Evolutionary conservation across 2,888 invertebrate species (phyloP), one percentile per base, ranked within the genome.

Genomic region (Drosophila affinis): DNA sequence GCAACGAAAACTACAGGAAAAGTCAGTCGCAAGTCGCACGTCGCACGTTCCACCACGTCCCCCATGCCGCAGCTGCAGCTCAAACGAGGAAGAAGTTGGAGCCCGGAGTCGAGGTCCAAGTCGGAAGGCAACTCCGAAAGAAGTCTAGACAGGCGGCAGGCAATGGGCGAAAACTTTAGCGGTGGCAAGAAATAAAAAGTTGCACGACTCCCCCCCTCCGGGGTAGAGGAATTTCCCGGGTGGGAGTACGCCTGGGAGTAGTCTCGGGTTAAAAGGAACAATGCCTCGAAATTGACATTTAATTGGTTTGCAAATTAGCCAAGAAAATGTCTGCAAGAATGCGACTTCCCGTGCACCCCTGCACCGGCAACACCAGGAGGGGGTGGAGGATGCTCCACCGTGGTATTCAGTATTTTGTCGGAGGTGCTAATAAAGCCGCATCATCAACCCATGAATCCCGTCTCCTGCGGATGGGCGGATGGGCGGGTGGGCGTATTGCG

Each of bases 301-400:
- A 89, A 89, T 89, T 89, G 89, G 89, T 89, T 82, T 78, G 86
- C 82, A 89, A 89, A 90, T 90, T 90, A 88, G 87, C 90, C 76
- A 65, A 53, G 58, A 53, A 67, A 47, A 65, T 55, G 47, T 57
- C 53, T 27, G 52, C 47, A 53, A 45, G 45, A 45, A 27, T 55
- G 60, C 62, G 77, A 55, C 77, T 52, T 49, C 58, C 51, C 21
- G 32, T 21, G 51, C 34, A 18, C 21, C 18, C 45, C 24, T 21
- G 21, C 21, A 21, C 39, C 32, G 21, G 12, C 5, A 14, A 3
- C 12, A 34, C 0, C 5, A 39, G 34, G 10, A 12, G 3, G 34
- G 5, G 14, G 5, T 2, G 39, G 2, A 12, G 39, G n/a, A 51
- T 39, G 46, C 24, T 27, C 18, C 39, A n/a, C 9, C 18, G 7